Conservation (phyloP, 2,797 vertebrate genomes). For the Chaenodraco wilsoni region DNA sequence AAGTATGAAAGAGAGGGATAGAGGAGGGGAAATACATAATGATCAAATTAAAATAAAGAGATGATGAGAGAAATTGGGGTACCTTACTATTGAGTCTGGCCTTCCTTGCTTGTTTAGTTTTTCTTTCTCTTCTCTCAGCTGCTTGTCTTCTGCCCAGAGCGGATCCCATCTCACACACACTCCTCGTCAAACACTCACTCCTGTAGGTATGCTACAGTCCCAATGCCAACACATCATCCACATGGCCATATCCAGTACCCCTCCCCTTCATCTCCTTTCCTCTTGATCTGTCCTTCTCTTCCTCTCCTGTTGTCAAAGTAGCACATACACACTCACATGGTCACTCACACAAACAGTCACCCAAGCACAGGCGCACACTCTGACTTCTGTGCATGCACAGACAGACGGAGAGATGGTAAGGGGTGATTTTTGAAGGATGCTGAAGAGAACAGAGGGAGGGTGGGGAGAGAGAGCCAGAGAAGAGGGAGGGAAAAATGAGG, state of each 20-base stretch:
- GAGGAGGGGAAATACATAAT: slow-evolving; percentile 26
- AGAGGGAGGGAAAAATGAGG: slow-evolving; percentile 53
- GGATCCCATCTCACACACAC: slow-evolving; percentile 75
- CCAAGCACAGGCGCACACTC: slow-evolving; percentile 38
- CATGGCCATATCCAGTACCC: slow-evolving; percentile 66
- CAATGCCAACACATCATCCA: slow-evolving; percentile 73
- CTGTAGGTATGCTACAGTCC: slow-evolving; percentile 72
- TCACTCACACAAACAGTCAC: slow-evolving; percentile 58
- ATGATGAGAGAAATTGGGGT: slow-evolving; percentile 72
- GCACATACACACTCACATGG: slow-evolving; percentile 67
- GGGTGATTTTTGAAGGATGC: slow-evolving; percentile 67
- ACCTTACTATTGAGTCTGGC: slow-evolving; percentile 88
- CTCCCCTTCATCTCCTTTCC: slow-evolving; percentile 39
- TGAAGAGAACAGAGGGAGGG: slow-evolving; percentile 59
- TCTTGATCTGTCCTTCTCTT: slow-evolving; percentile 47
- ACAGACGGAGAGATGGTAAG: slow-evolving; percentile 62
- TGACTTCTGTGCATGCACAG: slow-evolving; percentile 56
- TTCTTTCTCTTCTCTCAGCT: slow-evolving; percentile 76
- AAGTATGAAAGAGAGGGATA: slow-evolving; percentile 38
- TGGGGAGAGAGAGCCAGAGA: slow-evolving; percentile 34
- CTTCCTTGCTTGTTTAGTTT: slow-evolving; percentile 76
- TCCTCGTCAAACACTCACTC: slow-evolving; percentile 55
- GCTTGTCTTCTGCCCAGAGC: slow-evolving; percentile 76
- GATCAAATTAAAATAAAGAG: slow-evolving; percentile 46
- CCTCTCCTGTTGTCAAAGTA: slow-evolving; percentile 54